Percentiles rank a stretch among this genome's conserved stretches.
phyloP scores from a whole-genome alignment of 2,113 vertebrate species.

The Xenopus borealis region DNA sequence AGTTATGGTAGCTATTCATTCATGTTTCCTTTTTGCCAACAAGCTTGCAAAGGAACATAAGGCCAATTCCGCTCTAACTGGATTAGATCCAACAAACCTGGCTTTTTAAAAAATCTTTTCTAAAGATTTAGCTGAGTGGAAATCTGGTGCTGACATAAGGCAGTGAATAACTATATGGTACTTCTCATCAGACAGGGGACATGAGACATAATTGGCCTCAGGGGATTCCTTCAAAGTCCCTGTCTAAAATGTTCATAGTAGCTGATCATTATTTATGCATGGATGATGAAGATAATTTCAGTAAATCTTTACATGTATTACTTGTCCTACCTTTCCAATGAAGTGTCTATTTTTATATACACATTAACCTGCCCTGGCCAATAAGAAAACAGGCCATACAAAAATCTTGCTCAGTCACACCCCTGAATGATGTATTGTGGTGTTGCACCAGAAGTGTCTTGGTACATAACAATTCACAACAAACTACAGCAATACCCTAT shows the following conservation, averaged over 20 bases:
- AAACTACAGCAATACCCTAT: too few relatives aligned
- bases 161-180: background rate
- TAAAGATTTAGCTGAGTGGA: conserved; percentile 47
- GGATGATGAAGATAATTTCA: conserved; percentile 1
- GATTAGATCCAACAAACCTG: conserved; percentile 50
- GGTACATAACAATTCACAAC: too few relatives aligned
- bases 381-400: too few relatives aligned
- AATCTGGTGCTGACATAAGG: conserved; percentile 49
- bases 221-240: conserved; percentile 21
- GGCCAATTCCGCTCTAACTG: conserved; percentile 58
- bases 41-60: conserved; percentile 55
- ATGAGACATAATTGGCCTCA: conserved; percentile 23
- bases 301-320: too few relatives aligned
- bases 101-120: conserved; percentile 43
- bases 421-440: too few relatives aligned
- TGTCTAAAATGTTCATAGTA: background rate
- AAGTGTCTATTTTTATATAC: too few relatives aligned
- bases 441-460: too few relatives aligned
- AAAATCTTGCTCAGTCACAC: too few relatives aligned
- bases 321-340: too few relatives aligned
- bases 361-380: too few relatives aligned
- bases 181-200: conserved; percentile 4
- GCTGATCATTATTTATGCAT: background rate
- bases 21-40: conserved; percentile 49
- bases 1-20: conserved; percentile 15